Percentiles rank a stretch among this genome's conserved stretches.
Conservation (phyloP, 1,140 invertebrate species). For the Odontomachus brunneus region DNA sequence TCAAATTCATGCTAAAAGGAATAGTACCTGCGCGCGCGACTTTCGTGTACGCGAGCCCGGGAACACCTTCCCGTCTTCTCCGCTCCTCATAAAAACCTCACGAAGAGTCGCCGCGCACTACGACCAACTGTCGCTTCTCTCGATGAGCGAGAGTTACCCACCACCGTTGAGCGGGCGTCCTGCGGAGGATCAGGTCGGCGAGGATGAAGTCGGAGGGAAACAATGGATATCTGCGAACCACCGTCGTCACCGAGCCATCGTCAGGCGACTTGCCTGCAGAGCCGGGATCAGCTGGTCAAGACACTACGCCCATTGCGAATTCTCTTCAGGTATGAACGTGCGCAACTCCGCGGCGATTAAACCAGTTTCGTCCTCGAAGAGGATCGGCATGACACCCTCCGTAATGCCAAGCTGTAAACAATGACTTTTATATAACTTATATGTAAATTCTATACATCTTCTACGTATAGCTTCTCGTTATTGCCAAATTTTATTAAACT, state of each 20-base stretch:
- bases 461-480: too few relatives aligned
- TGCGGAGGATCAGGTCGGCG: neutral
- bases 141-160: constrained; percentile 15
- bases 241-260: constrained; percentile 73
- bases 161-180: neutral
- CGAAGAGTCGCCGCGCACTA: neutral
- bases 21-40: too few relatives aligned
- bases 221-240: constrained; percentile 79
- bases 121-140: neutral
- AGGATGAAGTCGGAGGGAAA: constrained; percentile 77
- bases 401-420: too few relatives aligned
- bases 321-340: constrained; percentile 76
- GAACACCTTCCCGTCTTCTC: neutral
- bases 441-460: too few relatives aligned
- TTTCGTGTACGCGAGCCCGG: neutral
- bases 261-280: constrained; percentile 69
- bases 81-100: neutral
- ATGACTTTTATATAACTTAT: too few relatives aligned
- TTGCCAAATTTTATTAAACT: too few relatives aligned
- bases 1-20: too few relatives aligned
- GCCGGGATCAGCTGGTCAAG: constrained; percentile 56
- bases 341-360: neutral
- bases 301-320: constrained; percentile 60
- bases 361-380: too few relatives aligned
- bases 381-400: too few relatives aligned